phyloP scores from a whole-genome alignment of 2,888 invertebrate genomes.

The Megamerina dolium region DNA sequence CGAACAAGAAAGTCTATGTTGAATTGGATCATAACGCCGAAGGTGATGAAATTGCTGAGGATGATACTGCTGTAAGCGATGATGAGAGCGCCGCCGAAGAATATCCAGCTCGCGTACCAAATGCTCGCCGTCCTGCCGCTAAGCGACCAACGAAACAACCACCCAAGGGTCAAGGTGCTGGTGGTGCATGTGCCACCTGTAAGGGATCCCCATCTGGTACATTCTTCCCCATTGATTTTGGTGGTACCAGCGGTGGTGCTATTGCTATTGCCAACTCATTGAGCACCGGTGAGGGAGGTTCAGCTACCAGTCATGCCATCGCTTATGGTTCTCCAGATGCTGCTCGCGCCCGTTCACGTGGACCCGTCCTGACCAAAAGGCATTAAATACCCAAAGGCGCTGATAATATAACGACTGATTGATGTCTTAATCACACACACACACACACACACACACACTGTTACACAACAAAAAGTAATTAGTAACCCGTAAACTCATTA shows the following conservation, averaged over 20 bases:
- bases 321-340: conserved; percentile 48
- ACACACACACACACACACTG: too few relatives aligned
- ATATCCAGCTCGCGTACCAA: conserved; percentile 35
- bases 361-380: conserved; percentile 37
- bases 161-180: conserved; percentile 21
- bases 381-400: conserved; percentile 22
- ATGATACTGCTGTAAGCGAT: conserved; percentile 27
- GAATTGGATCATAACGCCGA: conserved; percentile 42
- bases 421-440: too few relatives aligned
- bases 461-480: too few relatives aligned
- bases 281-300: conserved; percentile 49
- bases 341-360: conserved; percentile 35
- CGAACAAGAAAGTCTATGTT: conserved; percentile 42
- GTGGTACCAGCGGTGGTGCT: conserved; percentile 46
- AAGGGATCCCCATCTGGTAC: conserved; percentile 42
- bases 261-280: conserved; percentile 50
- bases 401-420: too few relatives aligned
- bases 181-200: conserved; percentile 20
- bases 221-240: conserved; percentile 48
- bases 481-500: too few relatives aligned
- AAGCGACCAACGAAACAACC: conserved; percentile 27
- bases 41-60: conserved; percentile 30
- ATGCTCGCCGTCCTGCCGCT: conserved; percentile 39
- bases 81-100: conserved; percentile 35
- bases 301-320: conserved; percentile 48